phyloP scores from a whole-genome alignment of 2,797 vertebrate genomes.

The Chaetophractus vellerosus region DNA sequence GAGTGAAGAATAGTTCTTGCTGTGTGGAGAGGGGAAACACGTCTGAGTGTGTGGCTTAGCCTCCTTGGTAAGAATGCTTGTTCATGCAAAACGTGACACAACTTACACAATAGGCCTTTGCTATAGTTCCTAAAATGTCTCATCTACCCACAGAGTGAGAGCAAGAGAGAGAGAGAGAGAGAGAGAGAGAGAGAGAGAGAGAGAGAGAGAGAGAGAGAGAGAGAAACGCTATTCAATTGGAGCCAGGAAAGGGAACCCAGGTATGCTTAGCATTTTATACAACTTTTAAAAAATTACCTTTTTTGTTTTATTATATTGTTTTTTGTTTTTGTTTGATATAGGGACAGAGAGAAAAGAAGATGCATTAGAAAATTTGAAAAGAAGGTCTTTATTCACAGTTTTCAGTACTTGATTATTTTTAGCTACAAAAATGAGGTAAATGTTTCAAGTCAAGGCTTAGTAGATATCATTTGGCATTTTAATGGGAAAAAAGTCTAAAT shows the following conservation, averaged over 20 bases:
- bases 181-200: not conserved
- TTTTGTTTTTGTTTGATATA: not conserved
- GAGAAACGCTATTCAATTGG: not conserved
- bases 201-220: no score
- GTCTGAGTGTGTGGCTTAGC: not conserved
- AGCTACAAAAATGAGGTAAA: not conserved
- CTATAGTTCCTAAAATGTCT: not conserved
- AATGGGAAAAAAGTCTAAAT: not conserved
- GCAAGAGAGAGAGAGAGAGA: no score
- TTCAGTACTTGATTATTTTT: not conserved
- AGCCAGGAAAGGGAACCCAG: not conserved
- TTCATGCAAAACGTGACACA: no score
- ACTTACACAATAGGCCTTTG: not conserved
- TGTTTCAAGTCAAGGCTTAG: not conserved
- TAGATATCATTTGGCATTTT: not conserved
- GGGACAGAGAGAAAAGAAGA: not conserved
- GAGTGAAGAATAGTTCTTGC: not conserved
- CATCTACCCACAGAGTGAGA: not conserved
- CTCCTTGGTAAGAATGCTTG: not conserved
- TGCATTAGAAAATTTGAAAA: not conserved
- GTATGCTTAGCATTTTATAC: not conserved
- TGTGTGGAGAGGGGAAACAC: not conserved
- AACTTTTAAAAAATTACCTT: not conserved
- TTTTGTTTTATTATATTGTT: not conserved
- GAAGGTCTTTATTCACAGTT: not conserved